These are phyloP conservation scores for Nyctibius grandis DNA, from an alignment of 2,797 vertebrate species.

Conservation along the genomic window DNA sequence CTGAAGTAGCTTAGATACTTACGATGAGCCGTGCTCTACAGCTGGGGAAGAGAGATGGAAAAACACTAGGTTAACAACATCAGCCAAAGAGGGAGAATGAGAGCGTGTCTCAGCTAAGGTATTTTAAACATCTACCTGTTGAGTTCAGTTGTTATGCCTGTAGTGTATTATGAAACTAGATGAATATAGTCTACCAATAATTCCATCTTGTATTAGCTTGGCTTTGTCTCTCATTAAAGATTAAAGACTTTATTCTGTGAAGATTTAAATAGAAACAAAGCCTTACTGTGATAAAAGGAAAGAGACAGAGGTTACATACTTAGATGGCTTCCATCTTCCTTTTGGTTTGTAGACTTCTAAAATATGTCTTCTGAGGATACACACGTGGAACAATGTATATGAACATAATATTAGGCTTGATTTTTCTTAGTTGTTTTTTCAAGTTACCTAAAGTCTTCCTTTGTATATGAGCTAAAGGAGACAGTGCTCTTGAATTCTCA, in stretches of 20 bases:
- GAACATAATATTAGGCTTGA: not conserved
- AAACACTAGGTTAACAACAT: not conserved
- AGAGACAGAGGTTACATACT: not conserved
- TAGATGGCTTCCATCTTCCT: not conserved
- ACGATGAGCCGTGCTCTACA: fast-evolving
- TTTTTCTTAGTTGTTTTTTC: not conserved
- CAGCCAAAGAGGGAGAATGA: not conserved
- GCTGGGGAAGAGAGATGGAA: not conserved
- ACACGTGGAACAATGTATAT: not conserved
- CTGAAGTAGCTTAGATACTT: not conserved
- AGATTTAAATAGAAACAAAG: conserved; percentile 15
- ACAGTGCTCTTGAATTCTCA: not conserved
- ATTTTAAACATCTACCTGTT: not conserved
- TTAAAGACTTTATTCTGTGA: not conserved
- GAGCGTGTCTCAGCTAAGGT: not conserved
- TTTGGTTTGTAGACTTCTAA: not conserved
- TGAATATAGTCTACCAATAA: not conserved
- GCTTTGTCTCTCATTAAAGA: not conserved
- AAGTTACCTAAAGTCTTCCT: not conserved
- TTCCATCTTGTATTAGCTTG: not conserved
- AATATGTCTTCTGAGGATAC: not conserved
- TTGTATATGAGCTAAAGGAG: not conserved
- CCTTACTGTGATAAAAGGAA: not conserved
- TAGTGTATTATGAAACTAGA: not conserved
- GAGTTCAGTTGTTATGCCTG: not conserved